phyloP scores from a whole-genome alignment of 2,888 invertebrate species.

The Orthonevra nobilis region DNA sequence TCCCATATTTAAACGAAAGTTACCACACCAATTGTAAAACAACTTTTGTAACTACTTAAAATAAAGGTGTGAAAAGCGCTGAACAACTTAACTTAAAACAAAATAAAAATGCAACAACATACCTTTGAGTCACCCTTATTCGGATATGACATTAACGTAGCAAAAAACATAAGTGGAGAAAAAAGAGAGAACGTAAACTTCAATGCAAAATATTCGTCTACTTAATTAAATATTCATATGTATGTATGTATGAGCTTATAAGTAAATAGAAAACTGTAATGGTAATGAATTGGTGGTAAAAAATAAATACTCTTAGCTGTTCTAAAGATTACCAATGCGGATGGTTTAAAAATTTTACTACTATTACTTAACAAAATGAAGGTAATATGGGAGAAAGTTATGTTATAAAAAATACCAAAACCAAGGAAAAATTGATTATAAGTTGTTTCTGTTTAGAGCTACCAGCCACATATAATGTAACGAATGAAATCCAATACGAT shows the following conservation, averaged over 20 bases:
- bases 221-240: slow-evolving; percentile 29
- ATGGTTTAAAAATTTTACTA: background rate
- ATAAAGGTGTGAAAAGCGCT: no score
- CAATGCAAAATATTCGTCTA: slow-evolving; percentile 58
- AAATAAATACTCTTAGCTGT: slow-evolving; percentile 8
- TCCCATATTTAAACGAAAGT: no score
- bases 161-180: slow-evolving; percentile 66
- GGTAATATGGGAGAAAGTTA: slow-evolving; percentile 4
- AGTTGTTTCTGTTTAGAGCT: slow-evolving; percentile 10
- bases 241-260: slow-evolving; percentile 5
- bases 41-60: no score
- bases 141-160: slow-evolving; percentile 49
- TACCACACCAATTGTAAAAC: no score
- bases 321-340: slow-evolving; percentile 32
- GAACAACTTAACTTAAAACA: slow-evolving; percentile 1
- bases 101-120: slow-evolving; percentile 72
- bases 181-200: slow-evolving; percentile 61
- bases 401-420: slow-evolving; percentile 17
- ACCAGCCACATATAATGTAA: background rate
- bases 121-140: slow-evolving; percentile 79
- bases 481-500: no score
- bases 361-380: slow-evolving; percentile 2
- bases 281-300: slow-evolving; percentile 9
- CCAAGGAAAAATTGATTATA: slow-evolving; percentile 15
- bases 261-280: background rate